Percentiles rank a stretch among this genome's conserved stretches.
Evolutionary conservation across 2,113 vertebrate species (phyloP).

Genomic region (Camelus dromedarius): DNA sequence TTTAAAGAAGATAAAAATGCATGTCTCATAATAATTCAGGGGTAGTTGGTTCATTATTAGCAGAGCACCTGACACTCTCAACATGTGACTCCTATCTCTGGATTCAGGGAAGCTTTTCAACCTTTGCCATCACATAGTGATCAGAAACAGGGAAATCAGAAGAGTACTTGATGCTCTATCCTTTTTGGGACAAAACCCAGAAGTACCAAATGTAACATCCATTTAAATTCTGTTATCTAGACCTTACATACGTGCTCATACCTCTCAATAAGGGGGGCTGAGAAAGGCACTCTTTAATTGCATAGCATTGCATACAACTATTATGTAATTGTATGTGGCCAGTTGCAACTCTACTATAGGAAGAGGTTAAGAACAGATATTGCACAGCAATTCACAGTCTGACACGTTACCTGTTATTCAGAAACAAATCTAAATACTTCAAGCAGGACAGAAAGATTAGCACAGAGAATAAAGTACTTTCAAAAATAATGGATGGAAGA

Average conservation of each 20-base stretch:
- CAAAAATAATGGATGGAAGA: neutral
- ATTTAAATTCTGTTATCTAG: slow-evolving; percentile 8
- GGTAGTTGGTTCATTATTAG: neutral
- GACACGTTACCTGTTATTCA: neutral
- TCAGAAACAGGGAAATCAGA: neutral
- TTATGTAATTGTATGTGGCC: neutral
- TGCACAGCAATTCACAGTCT: neutral
- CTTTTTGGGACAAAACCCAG: neutral
- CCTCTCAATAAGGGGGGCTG: neutral
- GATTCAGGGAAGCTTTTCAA: neutral
- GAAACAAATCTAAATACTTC: slow-evolving; percentile 22
- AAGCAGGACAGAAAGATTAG: neutral
- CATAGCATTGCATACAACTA: neutral
- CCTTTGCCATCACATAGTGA: neutral
- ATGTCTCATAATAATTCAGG: neutral
- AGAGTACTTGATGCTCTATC: no score
- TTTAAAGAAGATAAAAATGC: neutral
- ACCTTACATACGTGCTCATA: neutral
- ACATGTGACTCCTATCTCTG: neutral
- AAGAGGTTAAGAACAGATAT: neutral
- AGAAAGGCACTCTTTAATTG: neutral
- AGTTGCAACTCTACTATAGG: neutral
- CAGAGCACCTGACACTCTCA: neutral
- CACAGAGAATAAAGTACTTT: neutral
- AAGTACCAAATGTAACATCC: neutral